Conservation (phyloP, 2,113 vertebrate species). For the Lutjanus erythropterus region DNA sequence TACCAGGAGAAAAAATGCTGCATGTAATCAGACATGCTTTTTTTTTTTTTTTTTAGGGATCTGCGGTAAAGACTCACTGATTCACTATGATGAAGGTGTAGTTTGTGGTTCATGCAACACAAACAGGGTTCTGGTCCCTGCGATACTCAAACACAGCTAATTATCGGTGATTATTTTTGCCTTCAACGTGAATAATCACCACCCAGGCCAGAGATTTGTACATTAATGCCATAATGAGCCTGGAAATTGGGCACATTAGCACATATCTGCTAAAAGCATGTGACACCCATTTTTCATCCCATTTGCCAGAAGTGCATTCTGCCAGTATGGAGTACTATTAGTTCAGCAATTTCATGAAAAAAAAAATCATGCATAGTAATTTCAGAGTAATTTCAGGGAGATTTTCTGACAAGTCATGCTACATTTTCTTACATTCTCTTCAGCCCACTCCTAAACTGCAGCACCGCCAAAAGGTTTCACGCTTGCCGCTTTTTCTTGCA, state of each 20-base stretch:
- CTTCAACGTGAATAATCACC: constrained; percentile 80
- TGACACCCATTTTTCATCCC: constrained; percentile 80
- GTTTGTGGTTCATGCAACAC: constrained; percentile 35
- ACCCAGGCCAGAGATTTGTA: constrained; percentile 71
- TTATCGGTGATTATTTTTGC: constrained; percentile 79
- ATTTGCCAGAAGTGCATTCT: constrained; percentile 72
- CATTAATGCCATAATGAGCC: constrained; percentile 80
- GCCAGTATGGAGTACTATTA: constrained; percentile 50
- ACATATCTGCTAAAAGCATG: constrained; percentile 77
- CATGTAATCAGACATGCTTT: not conserved
- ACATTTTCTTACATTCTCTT: constrained; percentile 41
- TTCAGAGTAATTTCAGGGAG: constrained; percentile 54
- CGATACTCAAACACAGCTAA: constrained; percentile 64
- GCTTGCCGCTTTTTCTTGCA: constrained; percentile 9
- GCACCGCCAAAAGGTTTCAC: constrained; percentile 33
- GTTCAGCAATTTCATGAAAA: constrained; percentile 42
- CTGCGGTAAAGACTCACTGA: not conserved
- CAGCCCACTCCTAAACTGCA: constrained; percentile 7
- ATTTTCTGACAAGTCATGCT: constrained; percentile 50
- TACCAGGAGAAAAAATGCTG: not conserved
- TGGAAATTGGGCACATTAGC: constrained; percentile 82
- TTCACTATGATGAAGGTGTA: constrained; percentile 17
- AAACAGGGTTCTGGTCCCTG: constrained; percentile 40
- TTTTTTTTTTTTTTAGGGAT: no score
- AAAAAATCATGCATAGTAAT: constrained; percentile 39